Base-by-base conservation (phyloP, 2,113 vertebrate genomes). In the Corythaixoides concolor region DNA sequence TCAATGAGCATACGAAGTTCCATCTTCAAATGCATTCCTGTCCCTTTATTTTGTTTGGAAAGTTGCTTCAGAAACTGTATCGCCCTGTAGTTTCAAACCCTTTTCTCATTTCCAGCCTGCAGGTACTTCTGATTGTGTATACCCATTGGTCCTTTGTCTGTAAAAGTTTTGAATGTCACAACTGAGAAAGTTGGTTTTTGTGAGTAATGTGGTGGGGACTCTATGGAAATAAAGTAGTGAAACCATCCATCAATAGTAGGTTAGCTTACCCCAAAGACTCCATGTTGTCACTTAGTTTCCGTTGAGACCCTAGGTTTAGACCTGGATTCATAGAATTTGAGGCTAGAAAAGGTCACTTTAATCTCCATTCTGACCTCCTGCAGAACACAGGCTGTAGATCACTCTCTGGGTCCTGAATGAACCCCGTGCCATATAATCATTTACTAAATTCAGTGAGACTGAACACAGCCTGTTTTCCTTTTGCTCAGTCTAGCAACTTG, bases 81-180 rank as follows among this genome's bases (percentile, higher is more conserved):
- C 28, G 12, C 19, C 3, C 8, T 11, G 4, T 37, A 76, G 11
- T 77, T 92, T 80, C 47, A 55, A 92, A 41, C 8, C 4, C 2
- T 77, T 92, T 83, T 77, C 59, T 86, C 6, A n/a, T 86, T 95
- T 90, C 9, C 59, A 77, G 14, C 45, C 50, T 74, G 41, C 12
- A 74, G 33, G 21, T 50, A 41, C 6, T 63, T 88, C 22, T 2
- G 0, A 7, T 55, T 88, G 21, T 47, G 28, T 88, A 67, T 56
- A 82, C 26, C 20, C 52, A 33, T 72, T 82, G 91, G 69, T 95
- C 74, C 89, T 97, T 94, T 96, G 50, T 94, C 93, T 89, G 83
- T 69, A 67, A 97, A 95, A 97, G 90, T 97, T 97, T 92, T 91
- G 85, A 96, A 95, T 79, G 75, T 95, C 87, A 94, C 90, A 88